A percentile compares a stretch with the other conserved stretches of the same genome.
These are phyloP conservation scores for Uromys caudimaculatus DNA, from an alignment of 2,797 vertebrate genomes.

Conservation along the genomic window DNA sequence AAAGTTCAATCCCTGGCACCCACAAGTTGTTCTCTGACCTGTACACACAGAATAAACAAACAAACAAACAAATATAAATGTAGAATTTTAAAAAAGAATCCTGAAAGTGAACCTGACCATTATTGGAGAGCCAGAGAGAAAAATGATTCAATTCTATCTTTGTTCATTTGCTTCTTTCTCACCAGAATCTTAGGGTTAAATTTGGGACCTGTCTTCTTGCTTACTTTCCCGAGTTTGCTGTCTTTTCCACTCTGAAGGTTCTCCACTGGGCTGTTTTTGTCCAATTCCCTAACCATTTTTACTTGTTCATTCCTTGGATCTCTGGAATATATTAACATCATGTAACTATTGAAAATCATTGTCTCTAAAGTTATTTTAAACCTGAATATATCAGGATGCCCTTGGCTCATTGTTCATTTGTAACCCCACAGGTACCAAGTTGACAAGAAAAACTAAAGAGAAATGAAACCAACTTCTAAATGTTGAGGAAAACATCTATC, in stretches of 20 bases:
- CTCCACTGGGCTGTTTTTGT: background rate
- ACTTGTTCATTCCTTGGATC: background rate
- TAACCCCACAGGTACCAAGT: constrained; percentile 37
- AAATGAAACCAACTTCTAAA: constrained; percentile 53
- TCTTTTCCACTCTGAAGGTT: background rate
- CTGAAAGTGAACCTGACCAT: background rate
- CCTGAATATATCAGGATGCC: background rate
- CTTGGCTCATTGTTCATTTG: constrained; percentile 35
- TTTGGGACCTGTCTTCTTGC: background rate
- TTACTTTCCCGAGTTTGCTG: background rate
- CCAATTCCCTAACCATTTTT: background rate
- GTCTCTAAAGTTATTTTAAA: constrained; percentile 51
- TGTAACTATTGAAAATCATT: background rate
- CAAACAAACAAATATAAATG: background rate
- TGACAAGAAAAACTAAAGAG: constrained; percentile 2
- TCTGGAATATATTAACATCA: background rate
- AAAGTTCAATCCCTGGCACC: background rate
- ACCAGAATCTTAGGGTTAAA: background rate
- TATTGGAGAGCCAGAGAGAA: background rate
- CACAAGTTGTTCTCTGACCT: background rate
- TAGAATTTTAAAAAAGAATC: background rate
- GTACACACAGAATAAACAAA: background rate
- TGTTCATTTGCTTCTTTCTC: background rate
- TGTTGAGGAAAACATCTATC: background rate
- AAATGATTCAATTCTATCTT: background rate